phyloP scores from a whole-genome alignment of 2,797 vertebrate species.

The Sebastes goodei region DNA sequence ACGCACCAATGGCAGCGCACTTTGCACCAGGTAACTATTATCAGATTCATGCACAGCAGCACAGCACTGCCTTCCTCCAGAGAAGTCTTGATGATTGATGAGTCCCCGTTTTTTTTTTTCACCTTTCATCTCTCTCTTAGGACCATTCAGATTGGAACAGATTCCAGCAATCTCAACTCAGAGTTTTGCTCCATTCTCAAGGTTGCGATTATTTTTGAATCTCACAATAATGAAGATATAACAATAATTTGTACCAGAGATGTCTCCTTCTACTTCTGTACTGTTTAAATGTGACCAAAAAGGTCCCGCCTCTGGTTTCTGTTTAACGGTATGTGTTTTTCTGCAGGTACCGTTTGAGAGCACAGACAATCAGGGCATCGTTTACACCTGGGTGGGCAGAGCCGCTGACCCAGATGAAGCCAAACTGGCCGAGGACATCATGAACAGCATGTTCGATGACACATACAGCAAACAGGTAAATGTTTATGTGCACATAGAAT shows the following conservation, averaged over 20 bases:
- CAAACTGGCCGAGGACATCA: constrained; percentile 96
- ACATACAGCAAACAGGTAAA: constrained; percentile 97
- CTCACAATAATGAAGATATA: not conserved
- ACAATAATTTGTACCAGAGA: not conserved
- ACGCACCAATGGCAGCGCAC: constrained; percentile 95
- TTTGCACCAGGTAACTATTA: constrained; percentile 89
- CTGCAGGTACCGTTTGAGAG: constrained; percentile 97
- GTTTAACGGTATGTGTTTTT: not conserved
- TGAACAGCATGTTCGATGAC: constrained; percentile 96
- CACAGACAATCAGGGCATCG: constrained; percentile 97
- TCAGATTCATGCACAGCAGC: not conserved
- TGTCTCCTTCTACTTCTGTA: not conserved
- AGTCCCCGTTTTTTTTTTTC: no score
- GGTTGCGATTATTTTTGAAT: constrained; percentile 72
- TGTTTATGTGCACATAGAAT: not conserved
- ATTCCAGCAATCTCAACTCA: constrained; percentile 93
- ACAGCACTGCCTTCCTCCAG: not conserved
- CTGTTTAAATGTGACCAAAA: not conserved
- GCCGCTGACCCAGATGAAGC: constrained; percentile 96
- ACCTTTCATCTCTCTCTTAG: constrained; percentile 63
- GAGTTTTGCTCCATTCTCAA: constrained; percentile 99
- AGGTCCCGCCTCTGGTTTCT: no score
- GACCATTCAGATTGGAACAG: constrained; percentile 95
- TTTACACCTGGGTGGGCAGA: constrained; percentile 97
- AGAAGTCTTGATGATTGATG: not conserved